These are phyloP conservation scores for Ligdia adustata DNA, from an alignment of 2,888 invertebrate genomes.

Conservation along the genomic window DNA sequence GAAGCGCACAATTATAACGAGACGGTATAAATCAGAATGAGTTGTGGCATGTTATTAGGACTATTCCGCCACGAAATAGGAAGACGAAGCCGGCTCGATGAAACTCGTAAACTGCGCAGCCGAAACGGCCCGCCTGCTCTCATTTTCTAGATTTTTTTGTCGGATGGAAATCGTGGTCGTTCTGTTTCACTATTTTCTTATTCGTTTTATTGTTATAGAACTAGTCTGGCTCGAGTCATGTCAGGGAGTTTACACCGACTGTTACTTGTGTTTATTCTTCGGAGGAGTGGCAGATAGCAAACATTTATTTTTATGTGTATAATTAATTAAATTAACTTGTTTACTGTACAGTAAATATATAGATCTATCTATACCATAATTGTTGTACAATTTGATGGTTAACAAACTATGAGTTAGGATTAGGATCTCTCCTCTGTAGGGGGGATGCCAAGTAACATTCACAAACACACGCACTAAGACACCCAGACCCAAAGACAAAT, in stretches of 20 bases:
- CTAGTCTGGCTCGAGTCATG: constrained; percentile 3
- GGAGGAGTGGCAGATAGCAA: too few species aligned
- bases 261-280: background rate
- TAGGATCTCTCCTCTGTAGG: too few species aligned
- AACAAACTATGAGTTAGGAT: too few species aligned
- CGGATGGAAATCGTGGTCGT: constrained; percentile 38
- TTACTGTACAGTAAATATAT: too few species aligned
- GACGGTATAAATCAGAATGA: constrained; percentile 83
- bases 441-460: too few species aligned
- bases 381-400: too few species aligned
- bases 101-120: constrained; percentile 58
- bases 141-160: constrained; percentile 55
- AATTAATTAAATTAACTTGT: too few species aligned
- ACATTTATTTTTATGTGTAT: too few species aligned
- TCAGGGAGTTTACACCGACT: background rate
- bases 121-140: constrained; percentile 47
- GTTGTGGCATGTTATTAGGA: constrained; percentile 83
- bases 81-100: constrained; percentile 69
- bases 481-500: too few species aligned
- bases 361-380: too few species aligned
- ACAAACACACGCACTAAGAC: too few species aligned
- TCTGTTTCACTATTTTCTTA: constrained; percentile 39
- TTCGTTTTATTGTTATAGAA: constrained; percentile 36
- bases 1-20: constrained; percentile 83
- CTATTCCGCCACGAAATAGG: constrained; percentile 72